These are phyloP conservation scores for Nomada ferruginata DNA, from an alignment of 2,888 invertebrate species.

Conservation along the genomic window DNA sequence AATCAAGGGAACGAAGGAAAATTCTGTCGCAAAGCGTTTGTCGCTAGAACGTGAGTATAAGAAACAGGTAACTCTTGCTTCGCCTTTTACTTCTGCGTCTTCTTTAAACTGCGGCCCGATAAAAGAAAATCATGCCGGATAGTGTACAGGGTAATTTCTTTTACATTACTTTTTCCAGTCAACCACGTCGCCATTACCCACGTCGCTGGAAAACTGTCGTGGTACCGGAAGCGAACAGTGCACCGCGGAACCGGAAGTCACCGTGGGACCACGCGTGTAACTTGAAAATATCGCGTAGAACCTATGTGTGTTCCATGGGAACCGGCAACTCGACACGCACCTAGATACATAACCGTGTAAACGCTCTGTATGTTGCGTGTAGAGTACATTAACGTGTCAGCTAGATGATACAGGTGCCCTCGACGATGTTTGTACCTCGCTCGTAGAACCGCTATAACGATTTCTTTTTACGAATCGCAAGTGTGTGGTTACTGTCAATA, in stretches of 20 bases:
- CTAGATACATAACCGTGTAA: not conserved
- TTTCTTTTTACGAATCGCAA: not conserved
- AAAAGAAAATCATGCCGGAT: slow-evolving; percentile 4
- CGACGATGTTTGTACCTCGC: not conserved
- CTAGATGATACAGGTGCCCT: not conserved
- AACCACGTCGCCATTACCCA: slow-evolving; percentile 11
- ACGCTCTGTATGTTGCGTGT: slow-evolving; percentile 9
- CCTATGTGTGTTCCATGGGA: slow-evolving; percentile 56
- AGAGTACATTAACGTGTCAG: not conserved
- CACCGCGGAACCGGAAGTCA: slow-evolving; percentile 71
- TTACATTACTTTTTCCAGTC: slow-evolving; percentile 10
- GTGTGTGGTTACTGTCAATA: not conserved
- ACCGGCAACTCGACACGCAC: slow-evolving; percentile 57
- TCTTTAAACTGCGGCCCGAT: not conserved
- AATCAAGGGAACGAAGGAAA: slow-evolving; percentile 14
- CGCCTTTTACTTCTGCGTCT: not conserved
- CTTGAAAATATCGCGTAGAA: slow-evolving; percentile 63
- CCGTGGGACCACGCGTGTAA: slow-evolving; percentile 69
- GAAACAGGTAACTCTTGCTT: slow-evolving; percentile 16
- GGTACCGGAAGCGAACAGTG: slow-evolving; percentile 52
- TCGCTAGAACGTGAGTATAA: slow-evolving; percentile 19
- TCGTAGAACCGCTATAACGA: not conserved
- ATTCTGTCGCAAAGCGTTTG: not conserved
- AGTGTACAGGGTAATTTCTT: slow-evolving; percentile 26
- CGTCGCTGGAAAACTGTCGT: slow-evolving; percentile 62